Evolutionary conservation across 2,113 vertebrate species (phyloP).

Genomic region (Zosterops japonicus): DNA sequence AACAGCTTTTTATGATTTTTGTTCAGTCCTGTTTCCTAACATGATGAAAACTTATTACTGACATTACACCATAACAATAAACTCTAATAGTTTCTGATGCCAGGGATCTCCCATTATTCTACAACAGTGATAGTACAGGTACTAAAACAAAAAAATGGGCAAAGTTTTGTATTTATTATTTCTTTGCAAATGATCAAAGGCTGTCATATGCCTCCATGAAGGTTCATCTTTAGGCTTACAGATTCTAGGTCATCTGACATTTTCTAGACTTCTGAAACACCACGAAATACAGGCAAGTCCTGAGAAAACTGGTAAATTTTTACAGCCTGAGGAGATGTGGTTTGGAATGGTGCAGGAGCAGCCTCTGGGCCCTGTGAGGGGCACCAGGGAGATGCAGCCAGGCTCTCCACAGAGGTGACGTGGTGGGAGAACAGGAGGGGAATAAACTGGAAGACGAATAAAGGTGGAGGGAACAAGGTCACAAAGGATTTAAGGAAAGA

Average conservation of each 20-base stretch:
- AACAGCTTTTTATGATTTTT: background rate
- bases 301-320: background rate
- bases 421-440: background rate
- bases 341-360: rapidly evolving
- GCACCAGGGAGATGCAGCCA: background rate
- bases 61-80: background rate
- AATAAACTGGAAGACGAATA: background rate
- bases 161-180: background rate
- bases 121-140: background rate
- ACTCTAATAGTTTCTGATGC: background rate
- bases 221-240: background rate
- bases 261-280: background rate
- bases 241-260: background rate
- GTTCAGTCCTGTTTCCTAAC: background rate
- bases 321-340: background rate
- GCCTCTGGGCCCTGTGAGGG: background rate
- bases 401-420: too few relatives aligned
- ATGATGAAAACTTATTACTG: background rate
- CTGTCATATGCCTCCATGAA: background rate
- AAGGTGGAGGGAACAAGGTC: rapidly evolving
- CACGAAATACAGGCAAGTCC: background rate
- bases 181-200: background rate
- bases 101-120: background rate
- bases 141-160: background rate
- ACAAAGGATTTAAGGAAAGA: background rate